Base-by-base conservation (phyloP, 2,888 invertebrate genomes). In the Polydrusus pterygomalis region DNA sequence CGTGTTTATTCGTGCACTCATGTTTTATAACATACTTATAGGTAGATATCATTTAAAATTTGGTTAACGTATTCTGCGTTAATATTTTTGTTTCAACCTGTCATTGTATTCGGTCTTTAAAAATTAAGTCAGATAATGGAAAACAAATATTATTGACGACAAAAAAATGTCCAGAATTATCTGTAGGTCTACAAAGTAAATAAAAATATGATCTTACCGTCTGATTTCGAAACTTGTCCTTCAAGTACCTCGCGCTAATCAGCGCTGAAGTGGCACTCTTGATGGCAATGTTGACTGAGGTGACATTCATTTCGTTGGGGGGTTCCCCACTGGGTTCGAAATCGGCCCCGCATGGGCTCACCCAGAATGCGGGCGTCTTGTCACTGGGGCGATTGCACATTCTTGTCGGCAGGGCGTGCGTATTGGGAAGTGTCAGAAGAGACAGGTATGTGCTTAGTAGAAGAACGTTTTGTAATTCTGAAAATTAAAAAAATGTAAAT, bases 381-480 rank as follows among this genome's bases (percentile, higher is more conserved):
- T 82, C 84, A 45, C 86, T 86, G 85, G 20, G 79, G 63, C 79
- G 79, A 9, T 34, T 38, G n/a, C 47, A 47, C 81, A 74, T 72
- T 68, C 76, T 77, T 54, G 74, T 80, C 34, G 88, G 88, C 58
- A 87, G 87, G 64, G 88, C 84, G 81, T 83, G 82, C 64, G 85
- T 83, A 58, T 82, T 82, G 47, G 88, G 86, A 69, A 87, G 82
- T 70, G 87, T 83, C 64, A 88, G 77, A 75, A 87, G 83, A 62
- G 86, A 83, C 65, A 89, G 83, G 81, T 87, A 88, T 72, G 86
- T 85, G 81, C 86, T 85, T 71, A 88, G 82, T 77, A 87, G 82
- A 72, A 89, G 84, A 81, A 86, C 85, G 81, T 87, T 86, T 80
- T 87, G 85, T 82, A 89, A 85, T 86, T 87, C 89, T 89, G 86